Evolutionary conservation across 2,113 vertebrate genomes (phyloP), one percentile per base, ranked within the genome.

Genomic region (Semnornis frantzii): DNA sequence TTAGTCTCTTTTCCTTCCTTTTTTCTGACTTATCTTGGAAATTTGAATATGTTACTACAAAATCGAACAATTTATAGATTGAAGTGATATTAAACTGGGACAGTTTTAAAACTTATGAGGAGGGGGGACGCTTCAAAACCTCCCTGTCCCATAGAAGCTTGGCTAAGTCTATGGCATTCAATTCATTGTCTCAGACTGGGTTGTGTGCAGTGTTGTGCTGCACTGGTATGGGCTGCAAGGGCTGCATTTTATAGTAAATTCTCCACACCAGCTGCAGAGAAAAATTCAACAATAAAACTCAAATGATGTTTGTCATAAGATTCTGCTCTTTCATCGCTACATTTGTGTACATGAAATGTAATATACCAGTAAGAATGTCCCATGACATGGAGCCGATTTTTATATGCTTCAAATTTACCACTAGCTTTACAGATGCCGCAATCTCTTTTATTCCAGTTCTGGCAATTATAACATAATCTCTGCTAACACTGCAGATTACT

Each of bases 381-480:
- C 95, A 89, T 95, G 93, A 96, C 95, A 96, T 93, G 79, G 79
- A 94, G 82, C 85, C 87, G 91, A 90, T 91, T 95, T 95, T 95
- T 95, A 97, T 94, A 93, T 81, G 89, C 82, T 91, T 95, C 92
- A 91, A 94, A 96, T 96, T 97, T 95, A 96, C 87, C 94, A 92
- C 90, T 12, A 91, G 93, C 79, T 96, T 95, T 97, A 94, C 94
- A 97, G 95, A 97, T 97, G 96, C 93, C 27, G 46, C 93, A 87
- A 85, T 94, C 85, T 94, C 94, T 95, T 96, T 97, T 95, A 96
- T 94, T 96, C 96, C 80, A 90, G 66, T 89, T 94, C 93, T 93
- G 84, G 93, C 95, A 97, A 95, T 96, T 96, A 96, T 94, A 96
- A 94, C 12, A 4, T 97, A 96, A 96, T 97, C 96, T 94, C 82